Conservation (phyloP, 2,888 invertebrate species). For the Dolichopus griseipennis region DNA sequence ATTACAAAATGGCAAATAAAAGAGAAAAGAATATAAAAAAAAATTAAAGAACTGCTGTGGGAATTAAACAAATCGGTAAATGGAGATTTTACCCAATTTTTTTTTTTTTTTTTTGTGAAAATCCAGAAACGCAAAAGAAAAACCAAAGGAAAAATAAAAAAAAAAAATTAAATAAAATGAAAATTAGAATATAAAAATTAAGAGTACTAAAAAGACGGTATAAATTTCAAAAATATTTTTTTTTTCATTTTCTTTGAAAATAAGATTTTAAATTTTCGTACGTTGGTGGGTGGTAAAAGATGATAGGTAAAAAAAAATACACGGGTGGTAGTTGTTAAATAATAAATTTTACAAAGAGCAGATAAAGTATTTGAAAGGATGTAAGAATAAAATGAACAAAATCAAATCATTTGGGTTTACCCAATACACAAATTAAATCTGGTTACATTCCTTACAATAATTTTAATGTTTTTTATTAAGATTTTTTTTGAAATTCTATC, state of each 20-base stretch:
- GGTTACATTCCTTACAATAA: background rate
- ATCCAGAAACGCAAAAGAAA: too few relatives aligned
- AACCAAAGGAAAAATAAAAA: background rate
- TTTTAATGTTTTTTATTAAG: too few relatives aligned
- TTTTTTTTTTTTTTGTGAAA: too few relatives aligned
- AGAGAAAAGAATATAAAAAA: background rate
- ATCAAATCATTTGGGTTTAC: background rate
- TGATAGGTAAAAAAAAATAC: too few relatives aligned
- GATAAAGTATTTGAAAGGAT: too few relatives aligned
- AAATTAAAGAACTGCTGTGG: background rate
- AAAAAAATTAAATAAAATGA: background rate
- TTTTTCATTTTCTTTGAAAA: too few relatives aligned
- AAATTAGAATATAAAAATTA: background rate
- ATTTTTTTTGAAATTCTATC: background rate
- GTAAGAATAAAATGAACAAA: too few relatives aligned
- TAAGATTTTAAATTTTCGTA: background rate
- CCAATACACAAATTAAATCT: background rate
- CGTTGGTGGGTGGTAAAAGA: background rate
- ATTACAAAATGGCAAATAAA: background rate
- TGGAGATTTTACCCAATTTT: slow-evolving; percentile 2
- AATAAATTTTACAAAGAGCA: too few relatives aligned
- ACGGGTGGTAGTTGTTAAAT: too few relatives aligned
- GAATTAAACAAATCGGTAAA: background rate
- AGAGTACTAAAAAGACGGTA: background rate
- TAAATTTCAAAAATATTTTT: background rate